Evolutionary conservation across 2,797 vertebrate genomes (phyloP), one percentile per base, ranked within the genome.

Genomic region (Loriculus beryllinus): DNA sequence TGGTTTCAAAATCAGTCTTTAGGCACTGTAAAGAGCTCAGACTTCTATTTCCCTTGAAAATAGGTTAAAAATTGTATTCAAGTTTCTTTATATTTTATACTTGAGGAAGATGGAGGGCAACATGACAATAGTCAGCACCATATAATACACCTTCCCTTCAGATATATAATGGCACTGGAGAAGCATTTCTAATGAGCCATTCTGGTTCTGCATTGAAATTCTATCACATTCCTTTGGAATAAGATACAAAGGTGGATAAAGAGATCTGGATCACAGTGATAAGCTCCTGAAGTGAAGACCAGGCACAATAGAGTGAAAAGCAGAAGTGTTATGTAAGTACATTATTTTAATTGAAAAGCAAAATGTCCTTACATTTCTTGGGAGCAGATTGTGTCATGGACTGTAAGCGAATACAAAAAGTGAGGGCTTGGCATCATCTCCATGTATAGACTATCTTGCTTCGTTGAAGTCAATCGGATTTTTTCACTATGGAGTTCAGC

Each of bases 281-380:
- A 59, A 93, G 76, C 84, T 93, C 37, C 57, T 40, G 28, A 76
- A 45, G 72, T 12, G 84, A 57, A 28, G 52, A 7, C 16, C 22
- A 17, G 69, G 56, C 77, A 56, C 84, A 94, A 20, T 4, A 3
- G 74, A 64, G 78, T 37, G 74, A 33, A 90, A 93, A 88, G 81
- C 42, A 56, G 81, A 13, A 31, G 6, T 3, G 17, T 92, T 88
- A 71, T 69, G 48, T 52, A 74, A 95, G 86, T 60, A 42, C 71
- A 57, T 60, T 64, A 31, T 77, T 95, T 86, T 85, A 82, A 93
- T 28, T 92, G 86, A 56, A 71, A 88, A 82, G 76, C 25, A 57
- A 49, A 86, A 45, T 1, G 45, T 88, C 81, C 80, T 88, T 89
- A 31, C 9, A 1, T 29, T 56, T 75, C 48, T 39, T 18, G 70